Evolutionary conservation across 2,113 vertebrate species (phyloP).

Genomic region (Zootoca vivipara): DNA sequence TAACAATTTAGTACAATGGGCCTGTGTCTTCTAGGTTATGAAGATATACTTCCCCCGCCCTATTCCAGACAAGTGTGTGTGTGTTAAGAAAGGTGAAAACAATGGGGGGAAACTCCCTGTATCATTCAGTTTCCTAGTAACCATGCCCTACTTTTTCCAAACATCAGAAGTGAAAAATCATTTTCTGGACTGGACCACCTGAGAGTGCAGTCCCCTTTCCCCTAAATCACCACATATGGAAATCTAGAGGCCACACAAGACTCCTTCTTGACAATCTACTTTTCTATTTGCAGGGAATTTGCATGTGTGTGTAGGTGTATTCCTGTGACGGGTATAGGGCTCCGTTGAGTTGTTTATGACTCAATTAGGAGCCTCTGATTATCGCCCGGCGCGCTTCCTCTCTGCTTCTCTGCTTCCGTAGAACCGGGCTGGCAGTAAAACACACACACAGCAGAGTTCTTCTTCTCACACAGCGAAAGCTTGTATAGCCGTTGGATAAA

Average conservation of each 20-base stretch:
- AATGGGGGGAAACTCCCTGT: background rate
- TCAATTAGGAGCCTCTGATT: too few relatives aligned
- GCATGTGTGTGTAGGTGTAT: too few relatives aligned
- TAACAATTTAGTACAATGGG: background rate
- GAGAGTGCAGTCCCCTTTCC: background rate
- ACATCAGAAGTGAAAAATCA: background rate
- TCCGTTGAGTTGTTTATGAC: too few relatives aligned
- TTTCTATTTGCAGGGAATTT: background rate
- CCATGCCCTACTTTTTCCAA: background rate
- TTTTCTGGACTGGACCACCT: background rate
- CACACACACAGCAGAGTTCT: too few relatives aligned
- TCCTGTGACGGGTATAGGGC: too few relatives aligned
- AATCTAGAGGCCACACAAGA: background rate
- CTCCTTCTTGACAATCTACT: background rate
- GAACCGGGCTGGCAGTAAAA: too few relatives aligned
- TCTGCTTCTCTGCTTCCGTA: too few relatives aligned
- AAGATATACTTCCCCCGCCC: background rate
- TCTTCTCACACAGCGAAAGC: too few relatives aligned
- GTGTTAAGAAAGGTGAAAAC: background rate
- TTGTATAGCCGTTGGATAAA: too few relatives aligned
- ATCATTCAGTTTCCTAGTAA: background rate
- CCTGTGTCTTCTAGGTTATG: background rate
- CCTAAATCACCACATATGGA: background rate
- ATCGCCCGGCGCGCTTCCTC: too few relatives aligned
- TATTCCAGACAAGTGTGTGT: background rate